Evolutionary conservation across 2,797 vertebrate species (phyloP).

Genomic region (Triplophysa yarkandensis): DNA sequence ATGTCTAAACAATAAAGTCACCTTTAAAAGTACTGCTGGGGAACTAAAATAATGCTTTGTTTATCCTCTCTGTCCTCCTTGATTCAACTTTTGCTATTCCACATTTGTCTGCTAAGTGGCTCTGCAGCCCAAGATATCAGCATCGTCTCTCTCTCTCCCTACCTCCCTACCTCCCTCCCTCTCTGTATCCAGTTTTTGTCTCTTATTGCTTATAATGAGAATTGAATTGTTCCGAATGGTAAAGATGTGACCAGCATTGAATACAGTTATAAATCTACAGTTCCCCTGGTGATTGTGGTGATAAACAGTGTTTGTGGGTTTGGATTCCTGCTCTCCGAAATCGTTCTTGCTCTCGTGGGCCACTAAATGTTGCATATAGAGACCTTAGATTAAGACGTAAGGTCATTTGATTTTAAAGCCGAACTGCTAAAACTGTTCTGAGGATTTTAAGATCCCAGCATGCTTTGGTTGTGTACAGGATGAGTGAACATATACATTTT

Average conservation of each 20-base stretch:
- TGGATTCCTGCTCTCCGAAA: slow-evolving; percentile 21
- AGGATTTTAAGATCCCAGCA: background rate
- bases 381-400: background rate
- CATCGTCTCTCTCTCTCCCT: slow-evolving; percentile 9
- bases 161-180: background rate
- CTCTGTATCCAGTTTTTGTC: slow-evolving; percentile 47
- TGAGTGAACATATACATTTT: too few species aligned
- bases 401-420: background rate
- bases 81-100: slow-evolving; percentile 69
- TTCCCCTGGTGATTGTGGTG: slow-evolving; percentile 4
- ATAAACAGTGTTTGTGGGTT: slow-evolving; percentile 17
- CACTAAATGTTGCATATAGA: slow-evolving; percentile 18
- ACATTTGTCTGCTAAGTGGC: slow-evolving; percentile 76
- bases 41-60: background rate
- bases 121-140: slow-evolving; percentile 78
- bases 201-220: slow-evolving; percentile 43
- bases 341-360: slow-evolving; percentile 14
- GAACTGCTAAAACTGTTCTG: background rate
- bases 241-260: slow-evolving; percentile 24
- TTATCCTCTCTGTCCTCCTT: slow-evolving; percentile 6
- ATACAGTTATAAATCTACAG: slow-evolving; percentile 28
- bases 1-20: background rate
- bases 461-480: too few species aligned
- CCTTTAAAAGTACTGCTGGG: background rate
- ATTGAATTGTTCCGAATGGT: slow-evolving; percentile 34